A percentile compares a stretch with the other conserved stretches of the same genome.
Conservation (phyloP, 1,140 invertebrate species). For the Drosophila obscura region DNA sequence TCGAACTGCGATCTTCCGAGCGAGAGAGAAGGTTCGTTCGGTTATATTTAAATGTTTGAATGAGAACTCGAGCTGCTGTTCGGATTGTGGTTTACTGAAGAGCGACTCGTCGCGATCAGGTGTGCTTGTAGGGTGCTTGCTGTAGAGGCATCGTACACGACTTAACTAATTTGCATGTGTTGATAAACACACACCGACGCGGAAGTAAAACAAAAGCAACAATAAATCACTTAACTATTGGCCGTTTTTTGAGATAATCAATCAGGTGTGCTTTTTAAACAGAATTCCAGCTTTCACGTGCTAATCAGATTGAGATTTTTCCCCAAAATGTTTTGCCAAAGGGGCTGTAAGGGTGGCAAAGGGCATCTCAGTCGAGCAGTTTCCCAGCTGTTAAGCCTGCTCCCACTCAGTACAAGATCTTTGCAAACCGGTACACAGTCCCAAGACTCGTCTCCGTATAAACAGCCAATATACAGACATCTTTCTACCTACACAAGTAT, state of each 20-base stretch:
- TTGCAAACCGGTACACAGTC: slow-evolving; percentile 38
- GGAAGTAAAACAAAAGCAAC: too few species aligned
- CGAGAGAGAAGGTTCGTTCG: too few species aligned
- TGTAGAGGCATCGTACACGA: too few species aligned
- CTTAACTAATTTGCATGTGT: too few species aligned
- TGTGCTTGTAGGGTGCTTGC: too few species aligned
- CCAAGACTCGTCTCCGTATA: not conserved
- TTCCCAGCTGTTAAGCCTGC: not conserved
- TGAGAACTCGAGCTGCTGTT: too few species aligned
- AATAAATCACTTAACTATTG: not conserved
- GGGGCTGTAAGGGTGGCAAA: slow-evolving; percentile 12
- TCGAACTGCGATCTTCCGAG: too few species aligned
- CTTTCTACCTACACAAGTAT: not conserved
- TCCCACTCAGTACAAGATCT: slow-evolving; percentile 2
- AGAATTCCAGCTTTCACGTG: slow-evolving; percentile 10
- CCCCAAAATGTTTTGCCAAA: not conserved
- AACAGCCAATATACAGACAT: too few species aligned
- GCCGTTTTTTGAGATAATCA: not conserved
- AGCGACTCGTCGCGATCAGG: too few species aligned
- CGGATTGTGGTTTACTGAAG: too few species aligned
- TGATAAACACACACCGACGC: too few species aligned
- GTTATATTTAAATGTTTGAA: too few species aligned
- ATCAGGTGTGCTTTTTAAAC: slow-evolving; percentile 25
- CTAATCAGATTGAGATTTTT: not conserved
- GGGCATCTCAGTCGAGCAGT: not conserved